phyloP scores from a whole-genome alignment of 2,797 vertebrate genomes.

The Leptodactylus fallax region DNA sequence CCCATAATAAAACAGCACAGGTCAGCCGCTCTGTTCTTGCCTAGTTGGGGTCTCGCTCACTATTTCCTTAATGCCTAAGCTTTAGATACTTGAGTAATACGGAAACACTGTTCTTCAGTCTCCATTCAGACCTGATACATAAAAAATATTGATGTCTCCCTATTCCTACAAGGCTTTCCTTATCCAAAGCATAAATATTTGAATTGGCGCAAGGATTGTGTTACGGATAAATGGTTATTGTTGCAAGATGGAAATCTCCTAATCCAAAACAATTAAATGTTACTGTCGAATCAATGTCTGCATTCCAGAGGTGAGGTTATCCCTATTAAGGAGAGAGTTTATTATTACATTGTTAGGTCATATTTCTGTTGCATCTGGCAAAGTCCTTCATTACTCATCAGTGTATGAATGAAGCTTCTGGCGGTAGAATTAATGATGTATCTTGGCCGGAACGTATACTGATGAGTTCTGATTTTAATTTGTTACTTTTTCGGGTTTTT shows the following conservation, averaged over 20 bases:
- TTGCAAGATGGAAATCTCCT: conserved; percentile 43
- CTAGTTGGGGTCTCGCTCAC: background rate
- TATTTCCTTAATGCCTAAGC: background rate
- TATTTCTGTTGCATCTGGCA: conserved; percentile 25
- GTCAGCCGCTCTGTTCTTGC: background rate
- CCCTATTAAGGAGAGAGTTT: conserved; percentile 22
- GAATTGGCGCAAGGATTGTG: conserved; percentile 16
- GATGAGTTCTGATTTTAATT: too few species aligned
- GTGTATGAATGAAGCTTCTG: conserved; percentile 7
- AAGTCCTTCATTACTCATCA: background rate
- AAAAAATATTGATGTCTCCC: conserved; percentile 15
- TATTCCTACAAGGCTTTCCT: background rate
- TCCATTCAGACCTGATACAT: background rate
- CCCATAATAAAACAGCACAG: background rate
- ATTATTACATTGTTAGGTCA: conserved; percentile 4
- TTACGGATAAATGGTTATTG: conserved; percentile 45
- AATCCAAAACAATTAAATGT: conserved; percentile 46
- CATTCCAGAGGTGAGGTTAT: conserved; percentile 37
- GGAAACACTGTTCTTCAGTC: background rate
- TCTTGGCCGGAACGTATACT: too few species aligned
- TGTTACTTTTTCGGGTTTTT: background rate
- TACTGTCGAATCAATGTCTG: conserved; percentile 46
- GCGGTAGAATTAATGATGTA: background rate
- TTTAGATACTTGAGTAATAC: background rate
- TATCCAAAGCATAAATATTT: conserved; percentile 44